A percentile compares a stretch with the other conserved stretches of the same genome.
Evolutionary conservation across 1,140 invertebrate species (phyloP).

Genomic region (Pectinophora gossypiella): DNA sequence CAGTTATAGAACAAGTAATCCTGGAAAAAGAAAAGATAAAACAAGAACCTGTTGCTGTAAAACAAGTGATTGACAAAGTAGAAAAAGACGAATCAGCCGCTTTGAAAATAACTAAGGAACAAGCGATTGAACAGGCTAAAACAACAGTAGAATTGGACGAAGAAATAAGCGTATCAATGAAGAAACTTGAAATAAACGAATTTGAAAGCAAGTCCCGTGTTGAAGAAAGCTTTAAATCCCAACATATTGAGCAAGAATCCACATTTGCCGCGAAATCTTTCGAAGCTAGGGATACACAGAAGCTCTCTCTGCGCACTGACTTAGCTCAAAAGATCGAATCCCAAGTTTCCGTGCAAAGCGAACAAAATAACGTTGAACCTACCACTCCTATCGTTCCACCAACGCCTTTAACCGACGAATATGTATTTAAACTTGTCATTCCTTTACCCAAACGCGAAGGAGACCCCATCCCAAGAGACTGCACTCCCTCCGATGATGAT

Average conservation of each 20-base stretch:
- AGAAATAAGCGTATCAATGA: not conserved
- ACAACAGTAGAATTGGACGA: slow-evolving; percentile 6
- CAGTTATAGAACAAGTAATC: too few species aligned
- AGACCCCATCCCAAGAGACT: slow-evolving; percentile 37
- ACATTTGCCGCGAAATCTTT: slow-evolving; percentile 9
- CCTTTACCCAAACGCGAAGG: slow-evolving; percentile 42
- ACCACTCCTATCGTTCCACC: slow-evolving; percentile 35
- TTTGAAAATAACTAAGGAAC: slow-evolving; percentile 38
- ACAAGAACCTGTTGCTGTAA: too few species aligned
- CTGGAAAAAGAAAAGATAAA: too few species aligned
- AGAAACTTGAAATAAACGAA: slow-evolving; percentile 1
- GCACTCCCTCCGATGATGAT: slow-evolving; percentile 23
- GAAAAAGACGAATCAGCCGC: slow-evolving; percentile 23
- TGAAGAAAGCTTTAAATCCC: too few species aligned
- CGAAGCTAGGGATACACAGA: not conserved
- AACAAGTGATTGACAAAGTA: not conserved
- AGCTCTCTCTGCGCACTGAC: slow-evolving; percentile 12
- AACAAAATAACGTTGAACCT: slow-evolving; percentile 18
- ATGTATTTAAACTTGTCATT: slow-evolving; percentile 55
- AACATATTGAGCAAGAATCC: slow-evolving; percentile 16
- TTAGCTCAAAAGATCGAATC: slow-evolving; percentile 4
- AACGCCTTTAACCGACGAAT: slow-evolving; percentile 63
- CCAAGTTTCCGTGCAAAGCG: not conserved
- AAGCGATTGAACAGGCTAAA: slow-evolving; percentile 17
- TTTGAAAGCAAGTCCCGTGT: not conserved